These are phyloP conservation scores for Leptoteleia sp. DNA, from an alignment of 1,140 invertebrate genomes.

Conservation along the genomic window DNA sequence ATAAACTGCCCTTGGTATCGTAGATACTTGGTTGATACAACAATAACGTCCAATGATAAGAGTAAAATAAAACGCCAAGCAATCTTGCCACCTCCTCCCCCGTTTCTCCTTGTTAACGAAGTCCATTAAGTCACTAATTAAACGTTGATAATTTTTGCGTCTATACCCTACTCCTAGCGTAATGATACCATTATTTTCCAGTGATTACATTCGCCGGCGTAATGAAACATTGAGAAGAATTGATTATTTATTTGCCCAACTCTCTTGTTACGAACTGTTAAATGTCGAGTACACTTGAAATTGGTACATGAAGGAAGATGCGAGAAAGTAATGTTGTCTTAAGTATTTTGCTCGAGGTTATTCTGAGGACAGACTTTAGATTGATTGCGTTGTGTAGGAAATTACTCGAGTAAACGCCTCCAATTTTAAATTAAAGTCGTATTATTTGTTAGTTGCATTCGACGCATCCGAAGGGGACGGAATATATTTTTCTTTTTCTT, in stretches of 20 bases:
- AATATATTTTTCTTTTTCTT: too few species aligned
- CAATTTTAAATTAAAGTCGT: conserved; percentile 32
- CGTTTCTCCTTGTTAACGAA: too few species aligned
- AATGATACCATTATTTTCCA: conserved; percentile 24
- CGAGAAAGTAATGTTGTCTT: conserved; percentile 41
- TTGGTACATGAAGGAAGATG: conserved; percentile 24
- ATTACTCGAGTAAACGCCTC: conserved; percentile 37
- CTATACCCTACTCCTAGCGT: neutral
- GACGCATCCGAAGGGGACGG: neutral
- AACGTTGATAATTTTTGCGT: too few species aligned
- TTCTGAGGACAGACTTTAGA: conserved; percentile 35
- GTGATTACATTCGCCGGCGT: conserved; percentile 24
- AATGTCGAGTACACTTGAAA: conserved; percentile 47
- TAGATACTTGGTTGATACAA: too few species aligned
- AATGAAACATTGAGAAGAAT: conserved; percentile 32
- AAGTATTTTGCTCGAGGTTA: conserved; percentile 40
- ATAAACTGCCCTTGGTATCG: too few species aligned
- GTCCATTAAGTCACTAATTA: too few species aligned
- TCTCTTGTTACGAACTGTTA: conserved; percentile 30
- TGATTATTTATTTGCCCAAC: conserved; percentile 46
- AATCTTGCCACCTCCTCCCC: too few species aligned
- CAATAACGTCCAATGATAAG: too few species aligned
- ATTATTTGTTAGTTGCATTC: conserved; percentile 7
- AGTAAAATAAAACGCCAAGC: too few species aligned
- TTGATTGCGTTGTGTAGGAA: conserved; percentile 43